These are phyloP conservation scores for Apodemia mormo DNA, from an alignment of 2,888 invertebrate genomes.

Conservation along the genomic window DNA sequence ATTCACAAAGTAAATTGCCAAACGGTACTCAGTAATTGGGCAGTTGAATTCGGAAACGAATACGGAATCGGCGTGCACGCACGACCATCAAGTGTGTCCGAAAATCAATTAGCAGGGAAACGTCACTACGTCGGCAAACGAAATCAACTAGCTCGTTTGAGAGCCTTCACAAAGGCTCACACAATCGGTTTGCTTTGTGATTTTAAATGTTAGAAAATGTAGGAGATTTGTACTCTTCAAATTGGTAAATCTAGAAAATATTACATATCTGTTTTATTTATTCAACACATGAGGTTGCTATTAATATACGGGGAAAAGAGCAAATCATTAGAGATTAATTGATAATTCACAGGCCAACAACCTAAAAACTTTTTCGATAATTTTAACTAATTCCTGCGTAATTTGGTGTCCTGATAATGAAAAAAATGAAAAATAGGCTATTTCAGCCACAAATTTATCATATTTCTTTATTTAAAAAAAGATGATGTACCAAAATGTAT, in stretches of 20 bases:
- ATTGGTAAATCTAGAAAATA: background rate
- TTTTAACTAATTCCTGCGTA: too few species aligned
- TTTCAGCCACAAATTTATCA: too few species aligned
- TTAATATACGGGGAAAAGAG: too few species aligned
- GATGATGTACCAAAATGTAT: too few species aligned
- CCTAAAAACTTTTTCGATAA: too few species aligned
- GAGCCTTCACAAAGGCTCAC: constrained; percentile 28
- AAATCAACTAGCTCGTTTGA: constrained; percentile 37
- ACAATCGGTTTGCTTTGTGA: constrained; percentile 23
- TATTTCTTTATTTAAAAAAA: too few species aligned
- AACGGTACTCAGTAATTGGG: constrained; percentile 45
- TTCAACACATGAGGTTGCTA: background rate
- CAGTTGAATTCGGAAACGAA: constrained; percentile 40
- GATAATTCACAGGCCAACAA: too few species aligned
- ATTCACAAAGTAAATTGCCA: constrained; percentile 56
- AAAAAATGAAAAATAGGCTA: too few species aligned
- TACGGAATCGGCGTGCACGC: constrained; percentile 41
- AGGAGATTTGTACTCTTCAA: background rate
- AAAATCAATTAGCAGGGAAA: constrained; percentile 49
- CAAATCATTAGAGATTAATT: too few species aligned
- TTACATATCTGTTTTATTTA: background rate
- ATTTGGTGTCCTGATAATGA: too few species aligned
- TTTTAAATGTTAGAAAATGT: constrained; percentile 9
- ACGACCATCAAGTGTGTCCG: constrained; percentile 29
- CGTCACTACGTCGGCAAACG: constrained; percentile 39